Evolutionary conservation across 2,113 vertebrate genomes (phyloP), one percentile per base, ranked within the genome.

Genomic region (Scomber japonicus): DNA sequence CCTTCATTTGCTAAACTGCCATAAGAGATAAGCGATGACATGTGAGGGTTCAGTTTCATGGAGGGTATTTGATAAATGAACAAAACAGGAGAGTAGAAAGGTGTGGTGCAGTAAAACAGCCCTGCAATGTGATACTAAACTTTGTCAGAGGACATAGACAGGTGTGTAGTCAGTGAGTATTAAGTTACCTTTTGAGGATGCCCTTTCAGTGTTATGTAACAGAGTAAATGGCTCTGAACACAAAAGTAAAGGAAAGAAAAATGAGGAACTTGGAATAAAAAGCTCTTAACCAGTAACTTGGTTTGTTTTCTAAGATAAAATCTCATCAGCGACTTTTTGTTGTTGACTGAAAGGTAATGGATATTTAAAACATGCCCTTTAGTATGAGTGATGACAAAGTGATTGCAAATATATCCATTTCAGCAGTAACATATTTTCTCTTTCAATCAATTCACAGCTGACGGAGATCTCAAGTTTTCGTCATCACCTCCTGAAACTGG

Each of bases 381-480:
- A 48, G 6, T 57, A 3, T 21, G 4, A 3, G 13, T 24, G 3
- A 44, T 53, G 21, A 3, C 31, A 27, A 27, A 27, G 24, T 30
- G 49, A 50, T 53, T 69, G 31, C 10, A 40, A 24, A 63, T 15
- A n/a, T 14, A 10, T 3, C 4, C 0, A 11, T 59, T 72, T 35
- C 63, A 2, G 7, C 63, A 35, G 3, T 85, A 76, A 83, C 44
- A 51, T 4, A 1, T 56, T 61, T 71, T 70, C 44, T 86, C 13
- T 84, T 2, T 5, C 5, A 31, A 61, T 89, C 8, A 60, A 2
- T 80, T 69, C 45, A 17, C 85, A 90, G 89, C 14, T 84, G 21
- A 35, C 2, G 8, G 16, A 53, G 57, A 53, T 8, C 9, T 17
- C 9, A 51, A 6, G 27, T 1, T 63, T 71, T 66, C 30, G 6